Conservation (phyloP, 1,140 invertebrate species). For the Eulimnadia texana region DNA sequence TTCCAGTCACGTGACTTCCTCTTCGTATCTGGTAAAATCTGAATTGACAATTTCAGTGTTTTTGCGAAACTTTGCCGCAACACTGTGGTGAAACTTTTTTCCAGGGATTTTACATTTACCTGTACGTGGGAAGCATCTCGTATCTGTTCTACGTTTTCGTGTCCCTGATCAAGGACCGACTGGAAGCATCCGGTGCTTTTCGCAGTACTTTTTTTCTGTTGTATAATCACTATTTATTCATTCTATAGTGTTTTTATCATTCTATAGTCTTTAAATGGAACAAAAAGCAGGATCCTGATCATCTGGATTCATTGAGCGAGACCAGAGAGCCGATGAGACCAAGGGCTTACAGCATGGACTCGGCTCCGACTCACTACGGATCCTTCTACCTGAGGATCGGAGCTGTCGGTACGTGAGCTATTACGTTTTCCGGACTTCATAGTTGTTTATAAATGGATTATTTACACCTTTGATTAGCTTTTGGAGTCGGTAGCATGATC, state of each 20-base stretch:
- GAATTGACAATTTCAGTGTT: neutral
- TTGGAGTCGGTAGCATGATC: conserved; percentile 50
- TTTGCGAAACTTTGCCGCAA: neutral
- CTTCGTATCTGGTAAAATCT: conserved; percentile 61
- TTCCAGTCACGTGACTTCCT: conserved; percentile 76
- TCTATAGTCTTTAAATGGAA: neutral
- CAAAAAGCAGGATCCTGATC: neutral
- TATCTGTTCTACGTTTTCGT: conserved; percentile 68
- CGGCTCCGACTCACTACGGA: conserved; percentile 24
- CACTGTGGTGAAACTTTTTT: conserved; percentile 21
- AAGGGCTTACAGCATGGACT: neutral
- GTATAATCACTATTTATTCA: no score
- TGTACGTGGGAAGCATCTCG: conserved; percentile 56
- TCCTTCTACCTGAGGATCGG: conserved; percentile 36
- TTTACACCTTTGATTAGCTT: conserved; percentile 33
- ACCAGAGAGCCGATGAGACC: neutral
- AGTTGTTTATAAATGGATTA: neutral
- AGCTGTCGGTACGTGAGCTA: conserved; percentile 39
- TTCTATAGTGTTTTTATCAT: neutral
- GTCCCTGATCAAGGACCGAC: conserved; percentile 45
- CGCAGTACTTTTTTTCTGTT: no score
- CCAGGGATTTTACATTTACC: conserved; percentile 69
- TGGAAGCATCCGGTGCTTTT: neutral
- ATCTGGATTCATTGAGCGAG: neutral
- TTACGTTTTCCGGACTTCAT: neutral